phyloP scores from a whole-genome alignment of 2,113 vertebrate species.

The Athene noctua region DNA sequence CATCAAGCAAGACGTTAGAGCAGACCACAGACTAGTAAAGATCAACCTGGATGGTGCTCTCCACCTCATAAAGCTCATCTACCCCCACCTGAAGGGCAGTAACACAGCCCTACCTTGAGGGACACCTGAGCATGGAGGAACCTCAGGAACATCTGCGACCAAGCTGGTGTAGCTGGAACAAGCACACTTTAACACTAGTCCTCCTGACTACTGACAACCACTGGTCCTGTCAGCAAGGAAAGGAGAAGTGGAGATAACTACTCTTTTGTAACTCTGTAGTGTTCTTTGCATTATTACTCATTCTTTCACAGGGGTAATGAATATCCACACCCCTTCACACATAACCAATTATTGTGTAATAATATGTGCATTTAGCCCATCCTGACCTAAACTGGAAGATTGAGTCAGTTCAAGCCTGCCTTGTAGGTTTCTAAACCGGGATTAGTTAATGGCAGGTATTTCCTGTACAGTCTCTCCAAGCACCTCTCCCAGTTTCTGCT shows the following conservation, averaged over 20 bases:
- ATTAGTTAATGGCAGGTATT: not conserved
- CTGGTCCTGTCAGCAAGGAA: not conserved
- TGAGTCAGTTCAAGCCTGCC: not conserved
- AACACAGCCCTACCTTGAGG: not conserved
- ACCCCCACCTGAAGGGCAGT: not conserved
- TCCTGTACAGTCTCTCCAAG: not conserved
- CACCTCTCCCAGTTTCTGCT: not conserved
- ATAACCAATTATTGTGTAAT: not conserved
- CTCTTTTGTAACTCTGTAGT: not conserved
- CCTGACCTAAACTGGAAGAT: not conserved
- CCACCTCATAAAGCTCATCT: not conserved
- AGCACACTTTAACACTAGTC: not conserved
- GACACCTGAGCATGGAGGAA: not conserved
- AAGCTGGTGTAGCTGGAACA: not conserved
- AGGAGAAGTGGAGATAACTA: not conserved
- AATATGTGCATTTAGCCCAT: not conserved
- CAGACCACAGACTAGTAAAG: not conserved
- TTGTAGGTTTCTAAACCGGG: not conserved
- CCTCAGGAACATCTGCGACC: not conserved
- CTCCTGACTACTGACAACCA: not conserved
- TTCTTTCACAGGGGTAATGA: not conserved
- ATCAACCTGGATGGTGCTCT: not conserved
- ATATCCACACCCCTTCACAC: not conserved
- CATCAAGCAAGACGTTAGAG: not conserved
- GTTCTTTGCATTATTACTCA: conserved; percentile 11